Conservation (phyloP, 2,797 vertebrate species). For the Prunella strophiata region DNA sequence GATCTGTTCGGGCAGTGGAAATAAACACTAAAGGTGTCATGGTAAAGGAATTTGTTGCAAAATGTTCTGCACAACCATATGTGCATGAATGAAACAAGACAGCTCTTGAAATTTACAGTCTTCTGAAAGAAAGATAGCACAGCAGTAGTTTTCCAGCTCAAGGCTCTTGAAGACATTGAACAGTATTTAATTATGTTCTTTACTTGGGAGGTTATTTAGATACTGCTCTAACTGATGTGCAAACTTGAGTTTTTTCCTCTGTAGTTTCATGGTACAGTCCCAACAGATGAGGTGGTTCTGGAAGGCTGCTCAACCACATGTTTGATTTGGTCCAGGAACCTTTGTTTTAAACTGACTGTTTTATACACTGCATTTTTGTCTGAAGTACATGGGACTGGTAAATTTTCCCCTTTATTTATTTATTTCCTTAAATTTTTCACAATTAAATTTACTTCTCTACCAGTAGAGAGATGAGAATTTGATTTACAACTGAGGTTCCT, state of each 20-base stretch:
- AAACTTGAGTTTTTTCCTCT: not conserved
- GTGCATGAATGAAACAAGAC: not conserved
- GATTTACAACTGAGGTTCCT: not conserved
- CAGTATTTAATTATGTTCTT: slow-evolving; percentile 5
- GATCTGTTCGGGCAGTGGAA: not conserved
- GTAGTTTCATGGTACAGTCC: not conserved
- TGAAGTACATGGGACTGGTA: not conserved
- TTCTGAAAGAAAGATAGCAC: not conserved
- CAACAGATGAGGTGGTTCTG: not conserved
- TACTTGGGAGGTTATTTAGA: not conserved
- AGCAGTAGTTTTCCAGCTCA: not conserved
- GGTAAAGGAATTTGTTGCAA: not conserved
- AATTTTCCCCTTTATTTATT: not conserved
- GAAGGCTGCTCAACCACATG: not conserved
- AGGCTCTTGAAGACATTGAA: not conserved
- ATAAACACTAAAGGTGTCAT: slow-evolving; percentile 10
- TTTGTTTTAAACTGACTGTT: slow-evolving; percentile 8
- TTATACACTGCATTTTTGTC: not conserved
- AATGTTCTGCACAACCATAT: not conserved
- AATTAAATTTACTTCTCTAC: not conserved
- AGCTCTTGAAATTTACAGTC: not conserved
- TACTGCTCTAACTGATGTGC: not conserved
- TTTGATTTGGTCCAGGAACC: not conserved
- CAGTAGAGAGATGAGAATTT: not conserved
- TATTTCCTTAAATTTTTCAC: no score